These are phyloP conservation scores for Myopa tessellatipennis DNA, from an alignment of 2,888 invertebrate species.

Conservation along the genomic window DNA sequence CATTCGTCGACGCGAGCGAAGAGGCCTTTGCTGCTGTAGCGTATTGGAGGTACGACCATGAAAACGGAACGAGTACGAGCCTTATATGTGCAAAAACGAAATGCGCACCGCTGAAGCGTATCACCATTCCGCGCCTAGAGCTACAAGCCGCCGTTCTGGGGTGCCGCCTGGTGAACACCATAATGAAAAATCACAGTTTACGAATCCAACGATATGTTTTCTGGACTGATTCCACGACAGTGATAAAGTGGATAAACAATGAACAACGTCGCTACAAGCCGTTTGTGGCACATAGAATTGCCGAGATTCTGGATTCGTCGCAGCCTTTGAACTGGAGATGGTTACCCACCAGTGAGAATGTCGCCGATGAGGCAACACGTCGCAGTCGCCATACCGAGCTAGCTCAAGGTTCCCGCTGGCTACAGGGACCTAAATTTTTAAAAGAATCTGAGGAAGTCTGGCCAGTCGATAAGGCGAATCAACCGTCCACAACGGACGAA, in stretches of 20 bases:
- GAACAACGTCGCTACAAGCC: constrained; percentile 19
- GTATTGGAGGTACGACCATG: not conserved
- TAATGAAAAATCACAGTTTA: constrained; percentile 17
- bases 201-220: constrained; percentile 10
- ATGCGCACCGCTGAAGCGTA: constrained; percentile 35
- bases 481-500: not conserved
- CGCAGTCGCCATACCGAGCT: too few relatives aligned
- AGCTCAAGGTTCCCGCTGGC: too few relatives aligned
- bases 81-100: constrained; percentile 19
- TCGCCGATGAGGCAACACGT: constrained; percentile 15
- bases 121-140: too few relatives aligned
- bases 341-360: constrained; percentile 15
- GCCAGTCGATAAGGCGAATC: not conserved
- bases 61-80: not conserved
- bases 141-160: constrained; percentile 42
- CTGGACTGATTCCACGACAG: not conserved
- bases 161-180: constrained; percentile 33
- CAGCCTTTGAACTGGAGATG: not conserved
- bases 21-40: constrained; percentile 12
- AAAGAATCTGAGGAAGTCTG: constrained; percentile 5
- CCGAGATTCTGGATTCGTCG: not conserved
- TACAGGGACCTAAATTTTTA: too few relatives aligned
- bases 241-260: not conserved
- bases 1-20: not conserved
- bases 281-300: not conserved